A percentile compares a stretch with the other conserved stretches of the same genome.
These are phyloP conservation scores for Macrobrachium rosenbergii DNA, from an alignment of 1,140 invertebrate species.

Conservation along the genomic window DNA sequence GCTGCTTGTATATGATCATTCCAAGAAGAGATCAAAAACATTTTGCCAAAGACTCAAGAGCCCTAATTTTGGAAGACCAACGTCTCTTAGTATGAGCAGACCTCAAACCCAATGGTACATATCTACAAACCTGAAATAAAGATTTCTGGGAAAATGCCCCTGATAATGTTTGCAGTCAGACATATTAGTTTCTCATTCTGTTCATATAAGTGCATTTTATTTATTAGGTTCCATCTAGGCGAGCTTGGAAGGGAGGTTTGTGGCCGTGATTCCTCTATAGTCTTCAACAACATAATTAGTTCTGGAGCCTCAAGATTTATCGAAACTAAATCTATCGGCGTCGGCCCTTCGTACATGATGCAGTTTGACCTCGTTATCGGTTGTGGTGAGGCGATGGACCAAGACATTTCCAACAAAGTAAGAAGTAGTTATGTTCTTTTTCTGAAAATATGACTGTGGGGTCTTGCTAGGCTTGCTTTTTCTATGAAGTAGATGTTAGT, in stretches of 20 bases:
- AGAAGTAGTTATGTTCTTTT: not conserved
- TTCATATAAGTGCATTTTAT: not conserved
- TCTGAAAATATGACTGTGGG: not conserved
- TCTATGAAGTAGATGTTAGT: no score
- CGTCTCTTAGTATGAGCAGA: no score
- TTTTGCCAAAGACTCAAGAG: no score
- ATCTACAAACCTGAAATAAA: no score
- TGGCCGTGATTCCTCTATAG: conserved; percentile 55
- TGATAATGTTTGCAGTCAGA: no score
- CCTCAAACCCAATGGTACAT: no score
- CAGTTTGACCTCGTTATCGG: conserved; percentile 73
- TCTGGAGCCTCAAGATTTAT: conserved; percentile 40
- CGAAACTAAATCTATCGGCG: conserved; percentile 70
- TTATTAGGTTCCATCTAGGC: conserved; percentile 68
- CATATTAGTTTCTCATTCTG: no score
- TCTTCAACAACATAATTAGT: conserved; percentile 63
- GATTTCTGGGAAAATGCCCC: no score
- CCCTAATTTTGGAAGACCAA: no score
- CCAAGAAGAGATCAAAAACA: no score
- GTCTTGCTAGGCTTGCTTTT: no score
- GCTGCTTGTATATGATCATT: no score
- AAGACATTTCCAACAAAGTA: conserved; percentile 32
- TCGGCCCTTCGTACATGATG: conserved; percentile 72
- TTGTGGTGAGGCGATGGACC: conserved; percentile 68
- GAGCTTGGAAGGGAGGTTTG: conserved; percentile 68